Conservation (phyloP, 2,797 vertebrate genomes). For the Euphonia xanthogaster region DNA sequence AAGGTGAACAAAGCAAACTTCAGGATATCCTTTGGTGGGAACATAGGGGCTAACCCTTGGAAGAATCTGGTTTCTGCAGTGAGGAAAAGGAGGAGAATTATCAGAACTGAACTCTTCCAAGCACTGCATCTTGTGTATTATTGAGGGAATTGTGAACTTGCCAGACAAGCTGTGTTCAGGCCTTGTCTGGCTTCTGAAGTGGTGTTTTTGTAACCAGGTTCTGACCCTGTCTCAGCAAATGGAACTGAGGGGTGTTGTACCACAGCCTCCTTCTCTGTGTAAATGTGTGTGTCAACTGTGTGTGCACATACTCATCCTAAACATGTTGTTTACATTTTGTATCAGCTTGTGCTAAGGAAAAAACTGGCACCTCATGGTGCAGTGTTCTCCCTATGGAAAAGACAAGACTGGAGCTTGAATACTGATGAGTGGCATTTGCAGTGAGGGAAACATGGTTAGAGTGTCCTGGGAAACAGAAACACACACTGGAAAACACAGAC, state of each 20-base stretch:
- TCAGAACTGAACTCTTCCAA: background rate
- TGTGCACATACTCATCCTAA: background rate
- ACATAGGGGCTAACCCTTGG: background rate
- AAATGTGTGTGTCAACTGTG: background rate
- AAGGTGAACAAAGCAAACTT: background rate
- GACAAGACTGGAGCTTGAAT: background rate
- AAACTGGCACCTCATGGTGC: background rate
- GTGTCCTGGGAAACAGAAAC: background rate
- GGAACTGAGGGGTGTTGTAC: background rate
- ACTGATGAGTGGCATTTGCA: background rate
- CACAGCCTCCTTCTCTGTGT: background rate
- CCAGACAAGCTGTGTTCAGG: background rate
- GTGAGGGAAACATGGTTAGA: background rate
- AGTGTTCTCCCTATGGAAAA: background rate
- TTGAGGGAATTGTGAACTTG: background rate
- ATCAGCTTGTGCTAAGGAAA: background rate
- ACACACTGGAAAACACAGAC: background rate
- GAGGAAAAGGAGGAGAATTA: background rate
- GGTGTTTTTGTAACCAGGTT: background rate
- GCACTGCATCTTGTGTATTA: background rate
- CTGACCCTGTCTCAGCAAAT: constrained; percentile 12
- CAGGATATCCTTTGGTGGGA: constrained; percentile 61
- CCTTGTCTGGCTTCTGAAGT: background rate
- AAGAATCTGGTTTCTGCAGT: background rate
- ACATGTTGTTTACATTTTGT: background rate